phyloP scores from a whole-genome alignment of 2,888 invertebrate genomes.

The Herminia tarsipennalis region DNA sequence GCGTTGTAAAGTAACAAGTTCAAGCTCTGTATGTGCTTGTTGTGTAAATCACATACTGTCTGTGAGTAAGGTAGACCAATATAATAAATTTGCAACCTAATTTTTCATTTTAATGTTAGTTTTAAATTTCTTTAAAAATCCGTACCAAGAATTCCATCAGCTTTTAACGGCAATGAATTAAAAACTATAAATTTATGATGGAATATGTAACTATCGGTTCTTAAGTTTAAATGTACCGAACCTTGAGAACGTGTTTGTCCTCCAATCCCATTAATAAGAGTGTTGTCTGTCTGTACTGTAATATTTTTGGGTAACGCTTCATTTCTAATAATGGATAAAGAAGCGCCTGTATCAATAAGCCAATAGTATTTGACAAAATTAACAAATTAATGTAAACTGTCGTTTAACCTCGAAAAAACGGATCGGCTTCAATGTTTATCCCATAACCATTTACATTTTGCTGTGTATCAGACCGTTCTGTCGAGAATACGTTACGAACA shows the following conservation, averaged over 20 bases:
- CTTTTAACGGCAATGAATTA: background rate
- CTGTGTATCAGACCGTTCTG: background rate
- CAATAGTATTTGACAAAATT: background rate
- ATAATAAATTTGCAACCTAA: too few species aligned
- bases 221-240: too few species aligned
- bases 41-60: too few species aligned
- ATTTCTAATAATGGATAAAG: background rate
- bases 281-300: background rate
- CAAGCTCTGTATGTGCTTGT: too few species aligned
- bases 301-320: background rate
- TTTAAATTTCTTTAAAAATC: background rate
- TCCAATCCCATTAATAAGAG: background rate
- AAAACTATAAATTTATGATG: background rate
- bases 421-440: background rate
- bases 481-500: background rate
- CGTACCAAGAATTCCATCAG: background rate
- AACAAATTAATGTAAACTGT: background rate
- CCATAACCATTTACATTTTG: background rate
- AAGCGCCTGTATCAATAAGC: constrained; percentile 2
- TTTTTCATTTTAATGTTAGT: too few species aligned
- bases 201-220: too few species aligned
- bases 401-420: background rate
- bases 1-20: too few species aligned
- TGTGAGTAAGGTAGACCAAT: too few species aligned
- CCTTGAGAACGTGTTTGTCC: too few species aligned